Conservation (phyloP, 1,140 invertebrate genomes). For the Gonioctena quinquepunctata region DNA sequence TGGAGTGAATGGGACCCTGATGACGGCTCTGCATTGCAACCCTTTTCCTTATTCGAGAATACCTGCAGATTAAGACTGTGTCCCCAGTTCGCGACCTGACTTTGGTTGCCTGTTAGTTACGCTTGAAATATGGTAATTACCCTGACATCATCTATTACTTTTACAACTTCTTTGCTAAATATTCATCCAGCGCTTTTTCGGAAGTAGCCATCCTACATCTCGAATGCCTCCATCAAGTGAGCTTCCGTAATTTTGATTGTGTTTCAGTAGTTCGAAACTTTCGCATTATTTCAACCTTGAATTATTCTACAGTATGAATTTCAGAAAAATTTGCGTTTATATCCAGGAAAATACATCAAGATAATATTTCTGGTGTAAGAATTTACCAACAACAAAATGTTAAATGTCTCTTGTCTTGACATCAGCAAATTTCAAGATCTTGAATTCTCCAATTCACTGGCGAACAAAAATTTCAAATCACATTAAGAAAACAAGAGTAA, state of each 20-base stretch:
- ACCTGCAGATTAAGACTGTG: neutral
- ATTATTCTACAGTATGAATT: no score
- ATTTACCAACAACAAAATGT: no score
- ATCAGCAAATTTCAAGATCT: no score
- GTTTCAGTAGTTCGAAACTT: neutral
- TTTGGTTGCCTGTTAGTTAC: constrained; percentile 3
- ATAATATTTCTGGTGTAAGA: no score
- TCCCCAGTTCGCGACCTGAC: neutral
- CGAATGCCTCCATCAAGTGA: constrained; percentile 21
- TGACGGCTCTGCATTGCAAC: neutral
- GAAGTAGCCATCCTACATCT: constrained; percentile 34
- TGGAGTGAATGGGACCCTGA: neutral
- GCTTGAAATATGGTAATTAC: constrained; percentile 36
- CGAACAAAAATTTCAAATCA: no score
- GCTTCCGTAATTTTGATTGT: neutral
- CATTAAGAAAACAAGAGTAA: no score
- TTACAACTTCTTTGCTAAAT: constrained; percentile 23
- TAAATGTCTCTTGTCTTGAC: no score
- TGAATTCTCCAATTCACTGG: no score
- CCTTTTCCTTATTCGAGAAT: neutral
- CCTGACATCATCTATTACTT: constrained; percentile 30
- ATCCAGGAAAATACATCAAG: no score
- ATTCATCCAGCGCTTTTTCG: constrained; percentile 19
- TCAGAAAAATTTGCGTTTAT: no score
- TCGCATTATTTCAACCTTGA: no score